Base-by-base conservation (phyloP, 1,140 invertebrate genomes). In the Laupala kohalensis region DNA sequence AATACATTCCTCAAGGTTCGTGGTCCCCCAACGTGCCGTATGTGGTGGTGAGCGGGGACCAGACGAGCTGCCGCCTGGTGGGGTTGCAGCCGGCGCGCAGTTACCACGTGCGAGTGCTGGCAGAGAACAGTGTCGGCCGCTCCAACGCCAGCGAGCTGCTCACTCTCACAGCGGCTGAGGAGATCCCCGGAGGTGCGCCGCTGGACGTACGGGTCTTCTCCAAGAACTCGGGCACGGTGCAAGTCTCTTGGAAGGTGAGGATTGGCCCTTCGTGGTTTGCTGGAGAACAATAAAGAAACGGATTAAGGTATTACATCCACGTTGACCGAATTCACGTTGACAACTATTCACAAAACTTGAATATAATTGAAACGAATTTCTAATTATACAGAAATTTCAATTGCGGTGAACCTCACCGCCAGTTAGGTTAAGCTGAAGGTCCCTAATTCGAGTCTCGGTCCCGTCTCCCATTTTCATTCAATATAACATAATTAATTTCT, bases 171-270 rank as follows among this genome's bases (percentile, higher is more conserved):
- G 93, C 92, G 0, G 86, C 90, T 71, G 90, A 92, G 26, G 90
- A 93, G 81, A 84, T 89, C 69, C 91, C 91, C 0, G 88, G 88
- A 6, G 90, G 89, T 15, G 85, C 91, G 1, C 92, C 92, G 0
- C 79, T 87, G 2, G 88, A 89, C 78, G 82, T 94, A 5, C 84
- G 85, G 13, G 89, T 87, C 1, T 81, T 88, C 72, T 85, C 91
- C 2, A 79, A 91, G 1, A 90, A 89, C 4, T 92, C 92, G 1
- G 90, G 88, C 1, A 87, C 91, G 78, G 81, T 94, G 13, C 81
- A 90, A 28, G 85, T 94, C 2, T 89, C 87, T 5, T 95, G 92
- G 92, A 81, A 68, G 30, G 81, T 88, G 79, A 81, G 78, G 79
- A 69, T 65, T n/a, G n/a, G n/a, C n/a, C n/a, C n/a, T n/a, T n/a